Conservation (phyloP, 2,113 vertebrate species). For the Callopanchax toddi region DNA sequence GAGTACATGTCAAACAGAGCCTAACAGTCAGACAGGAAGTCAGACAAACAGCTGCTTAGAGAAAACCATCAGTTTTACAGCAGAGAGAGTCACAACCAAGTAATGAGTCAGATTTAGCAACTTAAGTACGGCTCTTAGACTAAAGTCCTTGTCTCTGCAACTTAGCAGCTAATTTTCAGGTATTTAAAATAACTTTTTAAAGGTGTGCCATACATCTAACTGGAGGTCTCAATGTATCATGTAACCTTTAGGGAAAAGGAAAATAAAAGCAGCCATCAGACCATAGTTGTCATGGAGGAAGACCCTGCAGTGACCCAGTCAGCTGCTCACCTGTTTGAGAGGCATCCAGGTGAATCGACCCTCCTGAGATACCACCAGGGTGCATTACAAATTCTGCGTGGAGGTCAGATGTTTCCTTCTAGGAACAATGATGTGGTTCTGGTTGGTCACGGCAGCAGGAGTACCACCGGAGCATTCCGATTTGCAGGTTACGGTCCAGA, state of each 20-base stretch:
- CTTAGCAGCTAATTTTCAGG: too few relatives aligned
- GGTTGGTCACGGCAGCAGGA: constrained; percentile 61
- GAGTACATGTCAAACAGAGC: too few relatives aligned
- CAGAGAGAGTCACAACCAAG: too few relatives aligned
- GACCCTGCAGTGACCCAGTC: constrained; percentile 55
- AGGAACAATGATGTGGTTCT: constrained; percentile 40
- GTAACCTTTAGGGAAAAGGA: not conserved
- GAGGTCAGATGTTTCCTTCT: not conserved
- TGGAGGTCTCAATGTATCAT: not conserved
- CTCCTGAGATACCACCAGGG: constrained; percentile 55
- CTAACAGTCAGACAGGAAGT: too few relatives aligned
- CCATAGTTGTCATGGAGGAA: constrained; percentile 61
- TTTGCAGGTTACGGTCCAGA: constrained; percentile 49
- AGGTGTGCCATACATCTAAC: too few relatives aligned
- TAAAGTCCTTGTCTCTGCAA: too few relatives aligned
- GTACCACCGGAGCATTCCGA: constrained; percentile 14
- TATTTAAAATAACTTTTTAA: too few relatives aligned
- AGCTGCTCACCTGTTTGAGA: constrained; percentile 58
- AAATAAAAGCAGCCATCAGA: constrained; percentile 28
- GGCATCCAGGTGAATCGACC: constrained; percentile 35
- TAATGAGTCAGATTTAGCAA: too few relatives aligned
- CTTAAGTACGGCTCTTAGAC: too few relatives aligned
- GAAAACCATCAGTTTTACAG: too few relatives aligned
- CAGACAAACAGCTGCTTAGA: too few relatives aligned
- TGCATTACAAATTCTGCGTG: constrained; percentile 39